These are phyloP conservation scores for Cryptus viduatorius DNA, from an alignment of 2,888 invertebrate species.

Conservation along the genomic window DNA sequence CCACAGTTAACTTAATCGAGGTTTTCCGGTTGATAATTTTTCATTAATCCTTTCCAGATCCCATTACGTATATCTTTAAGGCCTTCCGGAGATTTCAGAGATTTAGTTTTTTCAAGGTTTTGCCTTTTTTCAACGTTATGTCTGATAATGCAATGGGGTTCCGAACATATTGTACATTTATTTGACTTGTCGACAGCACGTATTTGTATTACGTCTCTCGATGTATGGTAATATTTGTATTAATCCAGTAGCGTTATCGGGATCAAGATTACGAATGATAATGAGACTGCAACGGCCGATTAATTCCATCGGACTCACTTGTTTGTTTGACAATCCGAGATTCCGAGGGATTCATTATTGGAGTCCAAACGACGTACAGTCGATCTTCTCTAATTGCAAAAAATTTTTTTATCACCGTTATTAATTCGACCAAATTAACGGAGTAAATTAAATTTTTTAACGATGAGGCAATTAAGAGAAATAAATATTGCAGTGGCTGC, in stretches of 20 bases:
- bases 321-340: slow-evolving; percentile 41
- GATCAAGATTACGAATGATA: slow-evolving; percentile 19
- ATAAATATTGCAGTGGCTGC: background rate
- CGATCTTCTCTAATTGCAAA: too few relatives aligned
- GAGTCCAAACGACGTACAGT: background rate
- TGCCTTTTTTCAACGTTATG: background rate
- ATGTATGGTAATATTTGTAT: slow-evolving; percentile 28
- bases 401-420: too few relatives aligned
- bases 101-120: background rate
- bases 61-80: slow-evolving; percentile 31
- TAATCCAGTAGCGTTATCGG: background rate
- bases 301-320: slow-evolving; percentile 25
- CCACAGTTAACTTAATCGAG: slow-evolving; percentile 34
- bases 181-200: background rate
- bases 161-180: background rate
- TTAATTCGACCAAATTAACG: too few relatives aligned
- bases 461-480: background rate
- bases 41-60: slow-evolving; percentile 43
- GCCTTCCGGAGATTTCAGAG: slow-evolving; percentile 57
- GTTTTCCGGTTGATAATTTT: slow-evolving; percentile 54
- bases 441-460: background rate
- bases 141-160: background rate
- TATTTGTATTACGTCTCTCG: slow-evolving; percentile 19
- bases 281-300: slow-evolving; percentile 10
- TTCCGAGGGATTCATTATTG: background rate